Conservation (phyloP, 1,140 invertebrate genomes). For the Riptortus pedestris region DNA sequence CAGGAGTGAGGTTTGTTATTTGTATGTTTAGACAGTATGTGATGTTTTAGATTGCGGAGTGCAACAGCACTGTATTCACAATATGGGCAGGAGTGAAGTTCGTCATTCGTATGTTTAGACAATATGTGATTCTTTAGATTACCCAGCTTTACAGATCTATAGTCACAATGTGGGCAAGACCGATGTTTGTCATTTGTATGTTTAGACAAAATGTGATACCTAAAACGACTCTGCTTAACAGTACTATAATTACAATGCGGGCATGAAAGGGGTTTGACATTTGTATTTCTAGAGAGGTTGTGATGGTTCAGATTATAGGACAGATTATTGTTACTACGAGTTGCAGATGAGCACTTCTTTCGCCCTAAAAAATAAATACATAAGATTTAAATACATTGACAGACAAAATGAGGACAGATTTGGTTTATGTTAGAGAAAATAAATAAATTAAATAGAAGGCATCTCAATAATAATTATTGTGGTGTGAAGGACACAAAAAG, state of each 20-base stretch:
- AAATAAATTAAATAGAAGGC: too few relatives aligned
- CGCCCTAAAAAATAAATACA: too few relatives aligned
- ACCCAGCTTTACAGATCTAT: not conserved
- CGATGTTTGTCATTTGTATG: not conserved
- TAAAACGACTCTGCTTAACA: not conserved
- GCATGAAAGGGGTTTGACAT: not conserved
- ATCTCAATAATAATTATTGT: too few relatives aligned
- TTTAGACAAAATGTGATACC: not conserved
- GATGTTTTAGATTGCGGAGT: not conserved
- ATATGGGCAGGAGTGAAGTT: not conserved
- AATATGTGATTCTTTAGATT: not conserved
- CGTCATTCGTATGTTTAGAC: not conserved
- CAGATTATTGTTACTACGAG: too few relatives aligned
- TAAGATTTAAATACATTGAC: too few relatives aligned
- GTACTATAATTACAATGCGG: not conserved
- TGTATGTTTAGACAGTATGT: not conserved
- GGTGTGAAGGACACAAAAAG: too few relatives aligned
- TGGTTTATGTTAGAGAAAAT: too few relatives aligned
- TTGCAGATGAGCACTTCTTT: too few relatives aligned
- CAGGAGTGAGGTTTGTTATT: not conserved
- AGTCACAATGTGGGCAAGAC: not conserved
- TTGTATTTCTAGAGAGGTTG: too few relatives aligned
- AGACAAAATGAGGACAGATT: too few relatives aligned
- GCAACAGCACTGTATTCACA: not conserved
- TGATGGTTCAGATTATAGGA: too few relatives aligned